These are phyloP conservation scores for Dorcus hopei DNA, from an alignment of 2,888 invertebrate species.

Conservation along the genomic window DNA sequence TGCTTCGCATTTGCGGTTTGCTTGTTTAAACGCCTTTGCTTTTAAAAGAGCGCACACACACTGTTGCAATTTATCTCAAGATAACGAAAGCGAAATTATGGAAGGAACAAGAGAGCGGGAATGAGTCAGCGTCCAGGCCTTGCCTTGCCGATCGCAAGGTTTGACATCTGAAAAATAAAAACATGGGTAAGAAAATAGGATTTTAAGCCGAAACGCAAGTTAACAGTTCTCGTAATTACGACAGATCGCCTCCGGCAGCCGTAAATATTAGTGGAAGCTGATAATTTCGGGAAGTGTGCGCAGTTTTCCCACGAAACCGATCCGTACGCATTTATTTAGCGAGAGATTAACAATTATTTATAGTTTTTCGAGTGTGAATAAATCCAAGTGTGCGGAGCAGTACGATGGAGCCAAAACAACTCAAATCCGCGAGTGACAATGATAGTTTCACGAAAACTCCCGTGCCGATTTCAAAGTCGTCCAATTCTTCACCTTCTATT, in stretches of 20 bases:
- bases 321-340: slow-evolving; percentile 1
- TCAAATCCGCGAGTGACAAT: slow-evolving; percentile 28
- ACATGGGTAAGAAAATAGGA: slow-evolving; percentile 26
- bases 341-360: slow-evolving; percentile 7
- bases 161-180: slow-evolving; percentile 33
- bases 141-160: slow-evolving; percentile 35
- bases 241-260: too few species aligned
- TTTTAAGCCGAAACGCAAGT: neutral
- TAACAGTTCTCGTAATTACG: too few species aligned
- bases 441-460: slow-evolving; percentile 46
- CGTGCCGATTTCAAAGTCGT: slow-evolving; percentile 46
- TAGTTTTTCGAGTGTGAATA: neutral
- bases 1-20: too few species aligned
- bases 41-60: neutral
- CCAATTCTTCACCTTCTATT: slow-evolving; percentile 44
- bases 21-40: neutral
- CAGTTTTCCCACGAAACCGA: too few species aligned
- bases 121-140: slow-evolving; percentile 31
- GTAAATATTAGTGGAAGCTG: too few species aligned
- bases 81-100: slow-evolving; percentile 13
- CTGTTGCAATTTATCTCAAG: slow-evolving; percentile 4
- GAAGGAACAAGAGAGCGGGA: slow-evolving; percentile 23
- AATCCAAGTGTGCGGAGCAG: neutral
- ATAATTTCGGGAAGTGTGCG: too few species aligned
- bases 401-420: slow-evolving; percentile 29